Evolutionary conservation across 2,113 vertebrate species (phyloP).

Genomic region (Symphodus melops): DNA sequence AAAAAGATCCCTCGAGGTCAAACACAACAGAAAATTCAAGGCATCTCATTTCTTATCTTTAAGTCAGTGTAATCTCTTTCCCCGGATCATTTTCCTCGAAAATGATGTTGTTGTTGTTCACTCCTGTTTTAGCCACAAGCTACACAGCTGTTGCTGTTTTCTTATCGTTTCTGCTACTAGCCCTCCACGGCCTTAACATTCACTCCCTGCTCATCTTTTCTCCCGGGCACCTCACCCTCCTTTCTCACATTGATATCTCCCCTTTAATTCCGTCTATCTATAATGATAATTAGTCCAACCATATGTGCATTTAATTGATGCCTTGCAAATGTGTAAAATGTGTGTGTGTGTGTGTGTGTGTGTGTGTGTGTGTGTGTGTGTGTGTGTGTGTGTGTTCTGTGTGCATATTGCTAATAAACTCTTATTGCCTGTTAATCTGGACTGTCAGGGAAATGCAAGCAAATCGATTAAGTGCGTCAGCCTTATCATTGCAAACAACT

Average conservation of each 20-base stretch:
- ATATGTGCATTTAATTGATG: constrained; percentile 80
- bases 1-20: constrained; percentile 7
- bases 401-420: constrained; percentile 69
- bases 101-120: constrained; percentile 83
- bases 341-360: constrained; percentile 48
- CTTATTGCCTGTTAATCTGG: constrained; percentile 72
- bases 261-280: constrained; percentile 73
- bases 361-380: constrained; percentile 46
- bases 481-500: constrained; percentile 64
- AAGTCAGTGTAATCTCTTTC: constrained; percentile 63
- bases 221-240: constrained; percentile 69
- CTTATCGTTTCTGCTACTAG: constrained; percentile 70
- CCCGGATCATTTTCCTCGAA: constrained; percentile 78
- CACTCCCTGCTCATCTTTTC: constrained; percentile 69
- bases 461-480: constrained; percentile 69
- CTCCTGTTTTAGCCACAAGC: constrained; percentile 82
- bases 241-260: constrained; percentile 65
- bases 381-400: constrained; percentile 48
- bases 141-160: constrained; percentile 87
- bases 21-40: constrained; percentile 25
- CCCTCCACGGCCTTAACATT: constrained; percentile 67
- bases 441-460: constrained; percentile 64
- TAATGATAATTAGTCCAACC: constrained; percentile 79
- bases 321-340: constrained; percentile 59
- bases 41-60: constrained; percentile 60